phyloP scores from a whole-genome alignment of 1,140 invertebrate genomes.

The Nautilus pompilius region DNA sequence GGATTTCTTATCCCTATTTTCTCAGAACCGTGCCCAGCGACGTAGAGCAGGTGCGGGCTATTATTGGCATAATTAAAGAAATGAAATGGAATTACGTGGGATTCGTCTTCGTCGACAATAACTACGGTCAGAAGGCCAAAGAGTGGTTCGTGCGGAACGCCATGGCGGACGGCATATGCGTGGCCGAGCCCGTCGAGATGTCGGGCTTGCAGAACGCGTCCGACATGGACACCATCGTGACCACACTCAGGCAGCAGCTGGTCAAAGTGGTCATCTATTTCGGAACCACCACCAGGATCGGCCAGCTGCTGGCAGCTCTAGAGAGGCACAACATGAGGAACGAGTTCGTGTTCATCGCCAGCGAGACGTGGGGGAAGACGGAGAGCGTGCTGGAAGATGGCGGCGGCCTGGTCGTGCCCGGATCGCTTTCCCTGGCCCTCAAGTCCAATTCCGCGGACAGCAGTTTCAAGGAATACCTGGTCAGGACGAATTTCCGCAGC shows the following conservation, averaged over 20 bases:
- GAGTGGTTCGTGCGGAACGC: constrained; percentile 27
- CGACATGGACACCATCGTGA: constrained; percentile 13
- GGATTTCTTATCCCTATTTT: constrained; percentile 42
- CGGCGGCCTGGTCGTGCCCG: constrained; percentile 13
- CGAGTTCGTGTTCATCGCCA: constrained; percentile 69
- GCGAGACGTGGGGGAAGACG: constrained; percentile 75
- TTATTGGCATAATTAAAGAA: constrained; percentile 64
- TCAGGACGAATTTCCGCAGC: constrained; percentile 13
- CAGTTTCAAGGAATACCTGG: constrained; percentile 18
- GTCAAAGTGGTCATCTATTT: constrained; percentile 67
- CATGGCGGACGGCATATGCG: constrained; percentile 58
- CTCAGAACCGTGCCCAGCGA: constrained; percentile 48
- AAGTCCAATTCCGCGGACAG: constrained; percentile 7
- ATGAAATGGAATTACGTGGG: constrained; percentile 50
- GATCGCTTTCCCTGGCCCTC: constrained; percentile 35
- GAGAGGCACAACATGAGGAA: constrained; percentile 43
- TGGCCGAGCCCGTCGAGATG: constrained; percentile 61
- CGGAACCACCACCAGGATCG: constrained; percentile 68
- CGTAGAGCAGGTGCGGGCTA: constrained; percentile 65
- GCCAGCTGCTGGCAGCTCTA: constrained; percentile 54
- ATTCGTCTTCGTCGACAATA: constrained; percentile 39
- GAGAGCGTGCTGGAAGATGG: constrained; percentile 24
- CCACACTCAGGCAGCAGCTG: constrained; percentile 8
- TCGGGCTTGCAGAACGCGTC: constrained; percentile 36
- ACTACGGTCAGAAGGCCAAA: constrained; percentile 60